Conservation (phyloP, 2,888 invertebrate genomes). For the Acronicta psi region DNA sequence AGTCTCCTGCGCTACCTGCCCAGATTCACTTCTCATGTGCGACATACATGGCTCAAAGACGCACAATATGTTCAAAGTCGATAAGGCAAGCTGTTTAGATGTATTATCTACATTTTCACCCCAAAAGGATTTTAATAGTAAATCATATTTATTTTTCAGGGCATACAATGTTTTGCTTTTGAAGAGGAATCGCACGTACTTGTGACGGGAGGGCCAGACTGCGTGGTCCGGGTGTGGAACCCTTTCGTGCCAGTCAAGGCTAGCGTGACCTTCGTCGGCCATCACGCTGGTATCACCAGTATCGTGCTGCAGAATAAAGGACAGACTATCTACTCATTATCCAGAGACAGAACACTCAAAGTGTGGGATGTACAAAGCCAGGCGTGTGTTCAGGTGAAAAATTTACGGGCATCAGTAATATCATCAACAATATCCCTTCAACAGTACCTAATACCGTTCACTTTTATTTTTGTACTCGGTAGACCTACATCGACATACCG, state of each 20-base stretch:
- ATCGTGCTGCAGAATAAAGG: conserved; percentile 91
- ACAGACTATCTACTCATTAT: conserved; percentile 91
- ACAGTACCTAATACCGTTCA: neutral
- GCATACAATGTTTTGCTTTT: conserved; percentile 90
- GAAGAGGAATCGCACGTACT: conserved; percentile 89
- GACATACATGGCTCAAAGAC: conserved; percentile 89
- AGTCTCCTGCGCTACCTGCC: conserved; percentile 91
- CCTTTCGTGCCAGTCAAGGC: conserved; percentile 92
- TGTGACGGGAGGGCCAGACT: conserved; percentile 93
- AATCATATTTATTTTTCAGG: conserved; percentile 74
- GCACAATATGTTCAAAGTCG: conserved; percentile 88
- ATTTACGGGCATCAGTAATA: neutral
- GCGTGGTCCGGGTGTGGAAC: conserved; percentile 93
- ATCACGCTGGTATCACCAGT: conserved; percentile 91
- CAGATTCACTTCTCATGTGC: conserved; percentile 89
- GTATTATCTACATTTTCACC: too few species aligned
- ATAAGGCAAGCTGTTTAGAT: conserved; percentile 70
- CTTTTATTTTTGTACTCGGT: conserved; percentile 26
- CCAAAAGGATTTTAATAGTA: too few species aligned
- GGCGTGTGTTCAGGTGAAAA: conserved; percentile 90
- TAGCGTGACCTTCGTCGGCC: conserved; percentile 90
- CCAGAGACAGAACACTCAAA: conserved; percentile 92
- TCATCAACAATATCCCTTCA: too few species aligned
- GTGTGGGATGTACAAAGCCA: conserved; percentile 93
- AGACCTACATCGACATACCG: conserved; percentile 91